These are phyloP conservation scores for Pelobates fuscus DNA, from an alignment of 2,113 vertebrate genomes.

Conservation along the genomic window DNA sequence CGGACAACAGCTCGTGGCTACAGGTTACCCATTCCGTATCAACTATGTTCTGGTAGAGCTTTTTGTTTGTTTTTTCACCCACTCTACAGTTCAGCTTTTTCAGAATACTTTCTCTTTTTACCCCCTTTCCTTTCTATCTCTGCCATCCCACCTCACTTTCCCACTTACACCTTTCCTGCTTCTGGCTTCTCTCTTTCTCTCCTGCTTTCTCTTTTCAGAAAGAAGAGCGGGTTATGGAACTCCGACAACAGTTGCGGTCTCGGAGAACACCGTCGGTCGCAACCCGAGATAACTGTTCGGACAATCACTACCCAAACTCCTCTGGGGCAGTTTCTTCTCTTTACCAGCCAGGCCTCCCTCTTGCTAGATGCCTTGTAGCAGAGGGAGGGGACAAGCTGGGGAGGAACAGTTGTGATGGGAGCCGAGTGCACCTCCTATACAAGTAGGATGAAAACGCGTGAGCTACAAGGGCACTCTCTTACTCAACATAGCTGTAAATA, in stretches of 20 bases:
- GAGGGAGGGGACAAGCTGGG: slow-evolving; percentile 80
- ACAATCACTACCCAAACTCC: slow-evolving; percentile 75
- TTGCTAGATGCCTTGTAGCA: slow-evolving; percentile 58
- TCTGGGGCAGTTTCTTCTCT: slow-evolving; percentile 59
- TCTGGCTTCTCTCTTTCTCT: background rate
- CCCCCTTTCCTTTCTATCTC: background rate
- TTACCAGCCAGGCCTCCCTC: slow-evolving; percentile 68
- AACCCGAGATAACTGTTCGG: slow-evolving; percentile 71
- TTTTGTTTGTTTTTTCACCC: background rate
- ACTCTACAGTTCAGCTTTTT: background rate
- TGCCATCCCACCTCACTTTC: background rate
- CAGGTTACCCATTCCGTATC: too few species aligned
- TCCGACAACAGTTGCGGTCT: slow-evolving; percentile 85
- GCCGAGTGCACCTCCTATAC: slow-evolving; percentile 88
- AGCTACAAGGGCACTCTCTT: background rate
- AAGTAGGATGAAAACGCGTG: slow-evolving; percentile 68
- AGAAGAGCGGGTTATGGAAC: slow-evolving; percentile 86
- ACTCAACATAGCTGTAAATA: slow-evolving; percentile 14
- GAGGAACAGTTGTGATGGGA: slow-evolving; percentile 87
- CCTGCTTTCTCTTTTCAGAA: slow-evolving; percentile 69
- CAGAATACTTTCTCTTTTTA: background rate
- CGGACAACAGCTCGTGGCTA: background rate
- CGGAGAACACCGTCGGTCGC: slow-evolving; percentile 75
- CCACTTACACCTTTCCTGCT: background rate
- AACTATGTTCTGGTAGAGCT: too few species aligned